These are phyloP conservation scores for Neoaliturus tenellus DNA, from an alignment of 2,888 invertebrate genomes.

Conservation along the genomic window DNA sequence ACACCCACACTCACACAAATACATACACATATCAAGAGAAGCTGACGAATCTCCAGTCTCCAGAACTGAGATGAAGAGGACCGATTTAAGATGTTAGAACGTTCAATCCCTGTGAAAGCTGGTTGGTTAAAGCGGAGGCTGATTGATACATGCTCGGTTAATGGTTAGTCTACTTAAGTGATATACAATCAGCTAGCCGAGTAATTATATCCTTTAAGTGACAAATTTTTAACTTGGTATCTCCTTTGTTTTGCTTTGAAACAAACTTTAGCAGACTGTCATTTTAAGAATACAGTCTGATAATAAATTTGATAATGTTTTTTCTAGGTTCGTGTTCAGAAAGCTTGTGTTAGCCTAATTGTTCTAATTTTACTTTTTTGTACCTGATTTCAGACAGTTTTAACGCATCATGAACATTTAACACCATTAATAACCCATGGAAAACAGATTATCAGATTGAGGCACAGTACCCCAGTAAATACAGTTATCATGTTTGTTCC, in stretches of 20 bases:
- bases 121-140: too few relatives aligned
- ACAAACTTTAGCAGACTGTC: neutral
- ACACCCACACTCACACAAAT: too few relatives aligned
- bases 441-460: constrained; percentile 61
- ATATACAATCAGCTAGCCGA: too few relatives aligned
- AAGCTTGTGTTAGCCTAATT: too few relatives aligned
- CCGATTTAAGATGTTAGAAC: too few relatives aligned
- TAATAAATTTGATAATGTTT: neutral
- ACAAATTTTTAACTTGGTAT: neutral
- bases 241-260: neutral
- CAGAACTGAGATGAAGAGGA: too few relatives aligned
- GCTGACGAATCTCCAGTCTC: too few relatives aligned
- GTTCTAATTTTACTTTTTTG: neutral
- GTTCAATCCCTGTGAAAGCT: too few relatives aligned
- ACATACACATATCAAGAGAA: too few relatives aligned
- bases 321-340: neutral
- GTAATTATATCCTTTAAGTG: too few relatives aligned
- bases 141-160: too few relatives aligned
- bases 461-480: constrained; percentile 87
- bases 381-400: neutral
- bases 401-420: neutral
- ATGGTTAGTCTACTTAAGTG: too few relatives aligned
- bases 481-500: constrained; percentile 98
- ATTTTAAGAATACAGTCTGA: neutral
- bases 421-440: neutral